Conservation (phyloP, 2,888 invertebrate genomes). For the Dascillus cervinus region DNA sequence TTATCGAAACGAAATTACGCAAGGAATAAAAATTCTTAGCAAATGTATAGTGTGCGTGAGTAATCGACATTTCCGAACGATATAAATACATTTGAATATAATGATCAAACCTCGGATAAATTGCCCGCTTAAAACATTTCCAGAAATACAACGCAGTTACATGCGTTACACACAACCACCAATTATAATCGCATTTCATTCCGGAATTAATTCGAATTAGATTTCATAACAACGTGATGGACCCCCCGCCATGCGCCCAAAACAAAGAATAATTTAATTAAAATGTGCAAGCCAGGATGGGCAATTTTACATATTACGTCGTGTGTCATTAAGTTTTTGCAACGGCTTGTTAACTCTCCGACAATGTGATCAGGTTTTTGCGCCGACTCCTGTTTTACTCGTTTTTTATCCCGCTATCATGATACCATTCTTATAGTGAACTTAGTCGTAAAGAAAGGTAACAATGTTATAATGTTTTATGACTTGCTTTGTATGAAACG, state of each 20-base stretch:
- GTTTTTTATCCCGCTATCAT: too few relatives aligned
- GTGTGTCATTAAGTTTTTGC: too few relatives aligned
- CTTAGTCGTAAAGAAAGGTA: too few relatives aligned
- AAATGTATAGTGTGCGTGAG: slow-evolving; percentile 25
- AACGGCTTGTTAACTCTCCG: slow-evolving; percentile 6
- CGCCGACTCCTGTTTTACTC: too few relatives aligned
- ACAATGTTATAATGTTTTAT: too few relatives aligned
- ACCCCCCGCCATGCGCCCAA: too few relatives aligned
- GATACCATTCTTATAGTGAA: too few relatives aligned
- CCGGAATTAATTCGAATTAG: slow-evolving; percentile 16
- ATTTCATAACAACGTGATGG: slow-evolving; percentile 13
- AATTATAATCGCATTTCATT: slow-evolving; percentile 24
- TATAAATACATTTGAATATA: slow-evolving; percentile 15
- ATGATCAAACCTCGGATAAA: slow-evolving; percentile 16
- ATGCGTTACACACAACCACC: slow-evolving; percentile 20
- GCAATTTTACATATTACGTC: too few relatives aligned
- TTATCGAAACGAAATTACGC: too few relatives aligned
- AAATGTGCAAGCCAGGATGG: too few relatives aligned
- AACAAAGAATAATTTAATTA: too few relatives aligned
- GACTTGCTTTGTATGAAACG: too few relatives aligned
- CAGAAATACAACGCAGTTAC: slow-evolving; percentile 14
- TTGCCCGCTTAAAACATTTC: slow-evolving; percentile 16
- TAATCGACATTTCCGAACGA: slow-evolving; percentile 17
- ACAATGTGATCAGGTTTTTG: slow-evolving; percentile 7
- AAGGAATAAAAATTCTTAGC: slow-evolving; percentile 12